These are phyloP conservation scores for Pachydiplax longipennis DNA, from an alignment of 2,888 invertebrate species.

Conservation along the genomic window DNA sequence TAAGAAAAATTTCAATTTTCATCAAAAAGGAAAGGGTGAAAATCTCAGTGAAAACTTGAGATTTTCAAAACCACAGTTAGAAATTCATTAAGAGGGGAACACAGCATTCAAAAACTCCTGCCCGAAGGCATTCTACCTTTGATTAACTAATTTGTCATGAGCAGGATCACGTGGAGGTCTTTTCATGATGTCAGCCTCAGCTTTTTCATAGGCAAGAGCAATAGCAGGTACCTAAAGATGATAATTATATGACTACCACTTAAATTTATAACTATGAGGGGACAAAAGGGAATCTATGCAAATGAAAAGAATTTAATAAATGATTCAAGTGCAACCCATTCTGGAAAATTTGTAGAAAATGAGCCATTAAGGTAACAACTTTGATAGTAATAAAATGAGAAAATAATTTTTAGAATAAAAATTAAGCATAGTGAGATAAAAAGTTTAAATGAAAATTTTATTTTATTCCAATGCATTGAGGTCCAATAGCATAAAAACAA, in stretches of 20 bases:
- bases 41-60: background rate
- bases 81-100: constrained; percentile 25
- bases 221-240: constrained; percentile 92
- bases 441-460: no score
- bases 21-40: background rate
- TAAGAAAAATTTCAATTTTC: background rate
- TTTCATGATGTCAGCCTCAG: constrained; percentile 99
- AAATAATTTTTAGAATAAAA: background rate
- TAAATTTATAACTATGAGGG: constrained; percentile 43
- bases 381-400: background rate
- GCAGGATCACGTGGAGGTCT: constrained; percentile 96
- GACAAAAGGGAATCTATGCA: constrained; percentile 46
- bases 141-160: constrained; percentile 98
- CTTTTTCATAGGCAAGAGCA: constrained; percentile 98
- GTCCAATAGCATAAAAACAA: no score
- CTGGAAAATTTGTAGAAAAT: background rate
- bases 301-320: constrained; percentile 17
- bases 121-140: constrained; percentile 77
- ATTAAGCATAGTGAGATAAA: no score
- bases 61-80: background rate
- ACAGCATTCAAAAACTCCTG: constrained; percentile 50
- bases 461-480: no score
- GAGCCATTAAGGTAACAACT: background rate
- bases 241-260: constrained; percentile 56
- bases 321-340: background rate